These are phyloP conservation scores for Pollenia labialis DNA, from an alignment of 2,888 invertebrate species.

Conservation along the genomic window DNA sequence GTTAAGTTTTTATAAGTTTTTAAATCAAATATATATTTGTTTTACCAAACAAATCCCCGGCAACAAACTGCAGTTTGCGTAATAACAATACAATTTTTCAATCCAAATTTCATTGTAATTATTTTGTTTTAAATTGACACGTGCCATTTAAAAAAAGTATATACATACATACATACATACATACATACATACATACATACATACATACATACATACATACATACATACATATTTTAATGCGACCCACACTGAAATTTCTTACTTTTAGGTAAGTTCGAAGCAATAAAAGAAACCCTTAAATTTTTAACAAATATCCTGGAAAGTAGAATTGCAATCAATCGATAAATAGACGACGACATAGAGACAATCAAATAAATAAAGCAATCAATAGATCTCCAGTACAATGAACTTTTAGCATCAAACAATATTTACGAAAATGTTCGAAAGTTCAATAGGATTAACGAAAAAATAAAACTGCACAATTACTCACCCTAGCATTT, in stretches of 20 bases:
- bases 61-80: background rate
- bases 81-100: constrained; percentile 1
- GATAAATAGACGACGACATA: background rate
- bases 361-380: background rate
- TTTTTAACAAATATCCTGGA: background rate
- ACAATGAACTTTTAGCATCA: background rate
- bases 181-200: no score
- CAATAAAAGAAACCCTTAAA: background rate
- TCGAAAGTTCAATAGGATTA: no score
- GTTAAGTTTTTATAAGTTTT: background rate
- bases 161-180: background rate
- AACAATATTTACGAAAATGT: background rate
- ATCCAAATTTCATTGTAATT: background rate
- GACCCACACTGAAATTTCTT: background rate
- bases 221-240: background rate
- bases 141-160: background rate
- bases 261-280: background rate
- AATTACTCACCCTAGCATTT: background rate
- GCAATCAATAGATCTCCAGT: background rate
- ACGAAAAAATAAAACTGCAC: background rate
- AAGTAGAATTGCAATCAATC: background rate
- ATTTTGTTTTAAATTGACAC: constrained; percentile 6
- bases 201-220: no score
- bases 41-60: background rate
- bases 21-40: background rate